These are phyloP conservation scores for Zingel zingel DNA, from an alignment of 2,113 vertebrate genomes.

Conservation along the genomic window DNA sequence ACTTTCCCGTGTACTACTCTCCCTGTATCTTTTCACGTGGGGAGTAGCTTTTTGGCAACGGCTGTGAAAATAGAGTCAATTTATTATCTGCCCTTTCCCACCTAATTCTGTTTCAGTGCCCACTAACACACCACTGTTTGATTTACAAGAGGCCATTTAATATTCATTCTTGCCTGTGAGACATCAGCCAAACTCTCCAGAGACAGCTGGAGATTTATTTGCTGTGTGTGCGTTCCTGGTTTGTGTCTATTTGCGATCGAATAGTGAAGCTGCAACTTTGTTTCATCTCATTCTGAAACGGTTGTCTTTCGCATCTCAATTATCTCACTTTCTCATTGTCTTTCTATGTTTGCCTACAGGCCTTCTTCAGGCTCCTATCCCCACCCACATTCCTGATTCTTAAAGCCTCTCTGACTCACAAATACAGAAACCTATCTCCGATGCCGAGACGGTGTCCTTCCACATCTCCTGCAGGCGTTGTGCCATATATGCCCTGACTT, in stretches of 20 bases:
- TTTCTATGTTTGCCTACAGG: neutral
- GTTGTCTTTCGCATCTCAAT: conserved; percentile 39
- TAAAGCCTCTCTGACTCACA: conserved; percentile 23
- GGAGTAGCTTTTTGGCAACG: conserved; percentile 39
- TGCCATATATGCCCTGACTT: conserved; percentile 57
- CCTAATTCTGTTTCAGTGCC: conserved; percentile 62
- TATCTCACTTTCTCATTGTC: conserved; percentile 9
- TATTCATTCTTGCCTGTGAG: conserved; percentile 63
- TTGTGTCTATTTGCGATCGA: conserved; percentile 36
- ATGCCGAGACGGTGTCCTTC: conserved; percentile 25
- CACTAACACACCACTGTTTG: conserved; percentile 64
- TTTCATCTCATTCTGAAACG: conserved; percentile 35
- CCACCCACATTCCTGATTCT: neutral
- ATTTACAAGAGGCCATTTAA: conserved; percentile 67
- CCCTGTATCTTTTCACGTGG: conserved; percentile 18
- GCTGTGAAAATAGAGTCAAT: conserved; percentile 54
- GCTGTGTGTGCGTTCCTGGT: conserved; percentile 17
- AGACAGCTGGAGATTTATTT: conserved; percentile 55
- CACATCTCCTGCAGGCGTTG: conserved; percentile 40
- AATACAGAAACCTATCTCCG: conserved; percentile 32
- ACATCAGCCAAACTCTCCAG: conserved; percentile 45
- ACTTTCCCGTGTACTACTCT: conserved; percentile 19
- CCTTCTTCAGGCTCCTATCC: neutral
- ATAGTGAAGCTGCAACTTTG: conserved; percentile 21
- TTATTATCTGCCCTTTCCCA: conserved; percentile 65